Evolutionary conservation across 2,888 invertebrate species (phyloP), one percentile per base, ranked within the genome.

Genomic region (Drosophila picticornis): DNA sequence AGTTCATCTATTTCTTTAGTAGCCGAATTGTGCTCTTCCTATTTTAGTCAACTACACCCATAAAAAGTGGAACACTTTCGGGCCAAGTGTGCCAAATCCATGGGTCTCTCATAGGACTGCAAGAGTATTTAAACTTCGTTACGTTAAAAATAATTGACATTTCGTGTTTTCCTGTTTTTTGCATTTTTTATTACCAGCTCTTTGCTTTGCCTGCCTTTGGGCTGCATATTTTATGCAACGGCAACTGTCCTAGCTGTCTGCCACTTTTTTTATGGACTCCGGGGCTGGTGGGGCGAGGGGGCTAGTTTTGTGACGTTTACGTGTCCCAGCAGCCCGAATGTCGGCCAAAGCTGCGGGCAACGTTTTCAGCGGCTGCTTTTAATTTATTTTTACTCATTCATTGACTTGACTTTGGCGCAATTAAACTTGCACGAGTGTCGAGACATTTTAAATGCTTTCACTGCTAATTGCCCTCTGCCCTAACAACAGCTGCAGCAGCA

Each of bases 221-320:
- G 69, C 67, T 62, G 75, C 78, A 83, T 85, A 80, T 75, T 82
- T 88, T 69, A 80, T 84, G 85, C 80, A 74, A 68, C 46, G 66
- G 63, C 79, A 65, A n/a, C 34, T 38, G 48, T 72, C 70, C 58
- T 72, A 38, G 60, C 38, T 61, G 57, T 31, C 61, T 40, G 61
- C 38, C 32, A 32, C 27, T 56, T 53, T 34, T 27, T 38, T 27
- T 32, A 13, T 36, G 48, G 34, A 29, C 22, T 56, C 61, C 32
- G 46, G 16, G 53, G 25, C 25, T 38, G 10, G 10, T 5, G 50
- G n/a, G 25, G 1, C 2, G 1, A 1, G 40, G 29, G 31, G 2
- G 27, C 27, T 19, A 38, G 57, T 57, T 57, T 43, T 57, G 31
- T 50, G 32, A 32, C 53, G 5, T 22, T 38, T 36, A 11, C 29